These are phyloP conservation scores for Leptopilina drosophilae DNA, from an alignment of 2,888 invertebrate species.

Conservation along the genomic window DNA sequence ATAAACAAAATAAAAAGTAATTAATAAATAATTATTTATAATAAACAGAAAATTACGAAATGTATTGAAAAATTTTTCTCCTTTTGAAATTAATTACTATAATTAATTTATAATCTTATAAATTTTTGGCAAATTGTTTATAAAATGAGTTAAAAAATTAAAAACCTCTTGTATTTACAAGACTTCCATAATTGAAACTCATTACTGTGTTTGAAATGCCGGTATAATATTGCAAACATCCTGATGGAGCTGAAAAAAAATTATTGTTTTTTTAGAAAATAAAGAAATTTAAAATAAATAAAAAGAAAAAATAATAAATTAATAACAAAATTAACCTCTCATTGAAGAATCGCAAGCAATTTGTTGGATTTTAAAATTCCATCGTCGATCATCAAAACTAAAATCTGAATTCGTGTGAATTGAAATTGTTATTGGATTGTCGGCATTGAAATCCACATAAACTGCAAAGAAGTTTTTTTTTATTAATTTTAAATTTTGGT, in stretches of 20 bases:
- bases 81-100: background rate
- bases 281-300: background rate
- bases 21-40: too few relatives aligned
- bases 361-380: slow-evolving; percentile 87
- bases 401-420: slow-evolving; percentile 82
- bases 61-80: too few relatives aligned
- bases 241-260: slow-evolving; percentile 83
- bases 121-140: background rate
- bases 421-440: slow-evolving; percentile 83
- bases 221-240: slow-evolving; percentile 87
- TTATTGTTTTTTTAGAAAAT: slow-evolving; percentile 1
- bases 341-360: slow-evolving; percentile 85
- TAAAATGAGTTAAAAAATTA: background rate
- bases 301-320: slow-evolving; percentile 51
- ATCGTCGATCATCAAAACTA: slow-evolving; percentile 81
- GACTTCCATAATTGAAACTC: slow-evolving; percentile 87
- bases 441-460: slow-evolving; percentile 86
- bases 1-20: too few relatives aligned
- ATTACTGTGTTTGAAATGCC: slow-evolving; percentile 81
- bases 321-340: too few relatives aligned
- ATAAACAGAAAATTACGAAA: too few relatives aligned
- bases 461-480: slow-evolving; percentile 72
- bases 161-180: slow-evolving; percentile 79
- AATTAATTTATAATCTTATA: background rate
- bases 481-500: background rate